Conservation (phyloP, 2,888 invertebrate genomes). For the Leptinotarsa haldemani region DNA sequence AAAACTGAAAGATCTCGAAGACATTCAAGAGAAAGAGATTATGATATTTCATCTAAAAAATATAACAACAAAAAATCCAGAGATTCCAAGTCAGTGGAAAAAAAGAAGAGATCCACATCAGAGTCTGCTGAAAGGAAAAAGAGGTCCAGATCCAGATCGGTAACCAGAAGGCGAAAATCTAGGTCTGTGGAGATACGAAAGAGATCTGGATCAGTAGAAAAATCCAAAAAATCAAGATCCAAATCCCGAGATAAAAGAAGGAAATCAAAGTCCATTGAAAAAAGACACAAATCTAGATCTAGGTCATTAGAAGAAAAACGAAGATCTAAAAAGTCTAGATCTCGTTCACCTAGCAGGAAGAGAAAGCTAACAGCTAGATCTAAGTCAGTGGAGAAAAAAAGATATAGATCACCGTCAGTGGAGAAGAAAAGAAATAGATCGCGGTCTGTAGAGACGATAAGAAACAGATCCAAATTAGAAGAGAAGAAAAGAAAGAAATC, state of each 20-base stretch:
- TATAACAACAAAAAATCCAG: slow-evolving; percentile 37
- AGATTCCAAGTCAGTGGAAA: slow-evolving; percentile 37
- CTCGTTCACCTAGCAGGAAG: slow-evolving; percentile 6
- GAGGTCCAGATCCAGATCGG: slow-evolving; percentile 47
- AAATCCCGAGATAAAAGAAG: slow-evolving; percentile 30
- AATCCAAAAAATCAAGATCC: slow-evolving; percentile 46
- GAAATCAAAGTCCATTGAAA: slow-evolving; percentile 37
- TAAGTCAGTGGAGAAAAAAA: slow-evolving; percentile 18
- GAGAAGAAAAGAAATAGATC: slow-evolving; percentile 29
- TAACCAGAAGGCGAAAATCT: slow-evolving; percentile 40
- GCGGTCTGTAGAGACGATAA: slow-evolving; percentile 24
- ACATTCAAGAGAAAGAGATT: slow-evolving; percentile 24
- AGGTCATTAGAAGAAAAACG: slow-evolving; percentile 13
- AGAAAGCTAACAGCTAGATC: slow-evolving; percentile 16
- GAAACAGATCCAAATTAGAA: slow-evolving; percentile 27
- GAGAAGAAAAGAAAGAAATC: slow-evolving; percentile 12
- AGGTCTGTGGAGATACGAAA: slow-evolving; percentile 41
- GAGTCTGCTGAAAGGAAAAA: slow-evolving; percentile 29
- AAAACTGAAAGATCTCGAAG: slow-evolving; percentile 32
- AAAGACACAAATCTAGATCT: slow-evolving; percentile 28
- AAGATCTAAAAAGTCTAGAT: slow-evolving; percentile 24
- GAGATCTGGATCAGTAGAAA: slow-evolving; percentile 42
- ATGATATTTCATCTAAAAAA: slow-evolving; percentile 35
- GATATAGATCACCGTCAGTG: slow-evolving; percentile 8
- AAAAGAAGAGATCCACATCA: slow-evolving; percentile 29